Percentiles rank a stretch among this genome's conserved stretches.
Evolutionary conservation across 2,113 vertebrate species (phyloP).

Genomic region (Anarrhichthys ocellatus): DNA sequence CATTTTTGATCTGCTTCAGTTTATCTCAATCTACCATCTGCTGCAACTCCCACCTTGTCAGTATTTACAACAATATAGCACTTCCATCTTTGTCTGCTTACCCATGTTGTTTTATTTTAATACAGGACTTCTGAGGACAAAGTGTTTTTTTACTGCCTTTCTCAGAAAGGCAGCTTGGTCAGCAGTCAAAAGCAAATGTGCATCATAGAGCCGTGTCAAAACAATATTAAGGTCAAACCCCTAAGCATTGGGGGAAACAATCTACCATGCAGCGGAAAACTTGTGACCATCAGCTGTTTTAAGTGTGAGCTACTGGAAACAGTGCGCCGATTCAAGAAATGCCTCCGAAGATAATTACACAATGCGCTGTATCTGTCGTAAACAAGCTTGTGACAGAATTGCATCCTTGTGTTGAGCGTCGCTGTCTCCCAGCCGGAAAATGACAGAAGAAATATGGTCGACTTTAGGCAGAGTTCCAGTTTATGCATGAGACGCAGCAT

Average conservation of each 20-base stretch:
- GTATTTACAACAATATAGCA: conserved; percentile 12
- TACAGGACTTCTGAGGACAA: conserved; percentile 20
- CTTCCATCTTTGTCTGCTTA: conserved; percentile 35
- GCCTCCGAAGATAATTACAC: conserved; percentile 50
- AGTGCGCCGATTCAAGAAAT: conserved; percentile 53
- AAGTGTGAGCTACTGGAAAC: conserved; percentile 42
- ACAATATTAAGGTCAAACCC: conserved; percentile 46
- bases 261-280: conserved; percentile 26
- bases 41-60: conserved; percentile 18
- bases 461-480: conserved; percentile 37
- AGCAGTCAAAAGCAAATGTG: conserved; percentile 60
- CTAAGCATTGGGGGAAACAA: conserved; percentile 26
- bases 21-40: conserved; percentile 34
- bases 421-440: conserved; percentile 11
- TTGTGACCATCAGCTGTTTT: conserved; percentile 75
- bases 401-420: conserved; percentile 15
- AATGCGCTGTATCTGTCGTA: not conserved
- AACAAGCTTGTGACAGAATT: conserved; percentile 15
- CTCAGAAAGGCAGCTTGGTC: conserved; percentile 42
- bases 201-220: conserved; percentile 46
- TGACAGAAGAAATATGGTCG: conserved; percentile 22
- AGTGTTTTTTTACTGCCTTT: not conserved
- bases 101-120: not conserved
- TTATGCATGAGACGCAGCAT: conserved; percentile 33
- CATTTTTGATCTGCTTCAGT: conserved; percentile 1